Percentiles rank a stretch among this genome's conserved stretches.
Conservation (phyloP, 2,888 invertebrate species). For the Tinea semifulvella region DNA sequence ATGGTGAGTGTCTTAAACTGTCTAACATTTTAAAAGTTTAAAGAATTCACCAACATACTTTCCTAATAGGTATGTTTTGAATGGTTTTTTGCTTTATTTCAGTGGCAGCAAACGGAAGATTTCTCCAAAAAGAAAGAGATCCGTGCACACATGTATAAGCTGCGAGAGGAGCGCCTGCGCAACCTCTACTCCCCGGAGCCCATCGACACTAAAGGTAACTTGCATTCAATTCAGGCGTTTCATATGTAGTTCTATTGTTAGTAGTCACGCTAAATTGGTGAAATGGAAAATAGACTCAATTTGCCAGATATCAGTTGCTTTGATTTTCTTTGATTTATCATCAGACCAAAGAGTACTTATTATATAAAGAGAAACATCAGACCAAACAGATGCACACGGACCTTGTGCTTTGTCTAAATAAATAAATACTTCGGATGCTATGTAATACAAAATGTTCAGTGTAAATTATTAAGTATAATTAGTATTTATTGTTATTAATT, state of each 20-base stretch:
- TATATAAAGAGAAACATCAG: too few relatives aligned
- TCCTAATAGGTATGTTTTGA: neutral
- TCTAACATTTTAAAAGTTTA: neutral
- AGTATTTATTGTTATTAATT: neutral
- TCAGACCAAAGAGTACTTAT: too few relatives aligned
- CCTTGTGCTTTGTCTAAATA: too few relatives aligned
- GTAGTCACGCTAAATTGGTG: neutral
- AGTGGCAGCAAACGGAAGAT: conserved; percentile 90
- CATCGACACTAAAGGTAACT: conserved; percentile 18
- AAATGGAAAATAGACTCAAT: too few relatives aligned
- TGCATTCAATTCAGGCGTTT: conserved; percentile 1
- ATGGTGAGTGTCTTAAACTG: conserved; percentile 62
- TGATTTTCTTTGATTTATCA: too few relatives aligned
- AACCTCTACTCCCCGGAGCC: conserved; percentile 74
- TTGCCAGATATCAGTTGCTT: too few relatives aligned
- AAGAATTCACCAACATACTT: neutral
- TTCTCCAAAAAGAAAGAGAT: conserved; percentile 88
- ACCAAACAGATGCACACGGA: too few relatives aligned
- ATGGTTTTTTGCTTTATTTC: conserved; percentile 28
- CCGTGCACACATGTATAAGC: conserved; percentile 83
- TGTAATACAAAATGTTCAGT: too few relatives aligned
- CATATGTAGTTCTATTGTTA: neutral
- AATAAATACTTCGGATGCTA: too few relatives aligned
- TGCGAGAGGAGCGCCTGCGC: conserved; percentile 81
- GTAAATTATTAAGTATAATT: neutral